These are phyloP conservation scores for Indicator maculatus DNA, from an alignment of 2,113 vertebrate genomes.

Conservation along the genomic window DNA sequence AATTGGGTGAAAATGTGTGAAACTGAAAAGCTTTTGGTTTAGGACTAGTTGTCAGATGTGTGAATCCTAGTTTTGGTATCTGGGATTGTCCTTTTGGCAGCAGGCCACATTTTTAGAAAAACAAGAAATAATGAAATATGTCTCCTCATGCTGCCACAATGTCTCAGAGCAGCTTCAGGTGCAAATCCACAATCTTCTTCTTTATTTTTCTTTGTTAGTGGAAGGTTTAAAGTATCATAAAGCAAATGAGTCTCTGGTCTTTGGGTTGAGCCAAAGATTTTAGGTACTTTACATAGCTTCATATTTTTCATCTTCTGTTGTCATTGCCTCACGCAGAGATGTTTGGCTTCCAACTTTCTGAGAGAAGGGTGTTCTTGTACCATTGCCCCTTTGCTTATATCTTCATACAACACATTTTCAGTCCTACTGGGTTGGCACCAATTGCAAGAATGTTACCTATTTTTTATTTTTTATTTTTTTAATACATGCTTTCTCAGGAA, in stretches of 20 bases:
- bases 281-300: background rate
- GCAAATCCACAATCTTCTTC: background rate
- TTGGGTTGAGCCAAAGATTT: background rate
- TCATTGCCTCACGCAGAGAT: background rate
- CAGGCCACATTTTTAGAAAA: background rate
- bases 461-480: conserved; percentile 8
- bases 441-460: conserved; percentile 34
- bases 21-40: background rate
- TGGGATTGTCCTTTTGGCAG: background rate
- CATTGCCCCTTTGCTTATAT: background rate
- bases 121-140: background rate
- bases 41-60: background rate
- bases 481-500: conserved; percentile 17
- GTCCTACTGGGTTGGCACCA: conserved; percentile 41
- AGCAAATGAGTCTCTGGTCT: background rate
- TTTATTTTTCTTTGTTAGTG: background rate
- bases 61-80: background rate
- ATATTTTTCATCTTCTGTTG: background rate
- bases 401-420: conserved; percentile 28
- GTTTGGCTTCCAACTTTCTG: background rate
- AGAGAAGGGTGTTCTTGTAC: background rate
- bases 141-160: background rate
- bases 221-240: background rate
- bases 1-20: background rate
- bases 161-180: background rate